Evolutionary conservation across 2,888 invertebrate species (phyloP).

Genomic region (Slavum lentiscoides): DNA sequence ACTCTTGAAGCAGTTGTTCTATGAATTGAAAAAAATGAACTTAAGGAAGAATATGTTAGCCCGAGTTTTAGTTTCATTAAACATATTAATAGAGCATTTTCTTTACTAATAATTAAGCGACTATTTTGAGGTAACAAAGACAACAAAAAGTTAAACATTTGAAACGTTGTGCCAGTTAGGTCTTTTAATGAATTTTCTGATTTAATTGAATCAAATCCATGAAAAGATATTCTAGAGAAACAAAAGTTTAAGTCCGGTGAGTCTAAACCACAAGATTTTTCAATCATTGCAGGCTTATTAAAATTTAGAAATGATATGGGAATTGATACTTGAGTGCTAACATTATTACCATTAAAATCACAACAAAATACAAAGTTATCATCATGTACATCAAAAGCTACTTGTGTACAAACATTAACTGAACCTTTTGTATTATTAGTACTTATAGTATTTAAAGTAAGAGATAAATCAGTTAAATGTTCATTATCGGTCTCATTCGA

Average conservation of each 20-base stretch:
- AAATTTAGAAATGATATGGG: not conserved
- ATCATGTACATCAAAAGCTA: slow-evolving; percentile 11
- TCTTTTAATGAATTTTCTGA: not conserved
- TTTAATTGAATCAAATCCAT: not conserved
- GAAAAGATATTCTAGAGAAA: not conserved
- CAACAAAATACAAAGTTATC: slow-evolving; percentile 11
- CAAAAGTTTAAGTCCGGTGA: not conserved
- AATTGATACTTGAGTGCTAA: not conserved
- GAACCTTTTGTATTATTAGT: slow-evolving; percentile 1
- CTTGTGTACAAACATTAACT: slow-evolving; percentile 20
- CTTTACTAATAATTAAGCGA: slow-evolving; percentile 10
- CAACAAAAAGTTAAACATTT: slow-evolving; percentile 5
- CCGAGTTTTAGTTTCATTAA: slow-evolving; percentile 26
- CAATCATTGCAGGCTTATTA: not conserved
- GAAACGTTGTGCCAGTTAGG: slow-evolving; percentile 17
- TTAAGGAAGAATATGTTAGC: slow-evolving; percentile 1
- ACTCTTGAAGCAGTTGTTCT: slow-evolving; percentile 17
- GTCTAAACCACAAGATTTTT: not conserved
- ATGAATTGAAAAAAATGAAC: slow-evolving; percentile 14
- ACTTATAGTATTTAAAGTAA: not conserved
- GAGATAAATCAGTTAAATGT: not conserved
- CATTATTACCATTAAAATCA: slow-evolving; percentile 5
- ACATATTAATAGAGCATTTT: slow-evolving; percentile 12
- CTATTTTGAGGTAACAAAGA: not conserved
- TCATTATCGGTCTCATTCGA: not conserved